phyloP scores from a whole-genome alignment of 2,113 vertebrate genomes.

The Amblyornis subalaris region DNA sequence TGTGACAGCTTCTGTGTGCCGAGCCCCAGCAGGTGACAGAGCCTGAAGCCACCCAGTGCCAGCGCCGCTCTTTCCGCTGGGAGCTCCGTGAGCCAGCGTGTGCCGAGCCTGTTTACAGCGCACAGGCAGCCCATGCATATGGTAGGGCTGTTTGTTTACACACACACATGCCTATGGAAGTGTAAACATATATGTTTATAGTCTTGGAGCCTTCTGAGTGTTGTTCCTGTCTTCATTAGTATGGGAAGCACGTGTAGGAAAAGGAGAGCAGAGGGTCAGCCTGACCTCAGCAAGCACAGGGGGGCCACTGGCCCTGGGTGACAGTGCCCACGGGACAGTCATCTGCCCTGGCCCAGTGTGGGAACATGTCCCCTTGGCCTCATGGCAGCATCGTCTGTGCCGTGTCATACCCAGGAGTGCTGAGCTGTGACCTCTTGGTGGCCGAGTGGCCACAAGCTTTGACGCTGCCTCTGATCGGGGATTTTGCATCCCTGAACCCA shows the following conservation, averaged over 20 bases:
- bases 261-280: neutral
- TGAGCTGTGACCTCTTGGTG: neutral
- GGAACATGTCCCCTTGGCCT: neutral
- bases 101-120: neutral
- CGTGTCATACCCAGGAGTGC: fast-evolving
- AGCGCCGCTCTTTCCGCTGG: fast-evolving
- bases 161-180: neutral
- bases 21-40: neutral
- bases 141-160: slow-evolving; percentile 30
- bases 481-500: fast-evolving
- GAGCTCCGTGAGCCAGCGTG: fast-evolving
- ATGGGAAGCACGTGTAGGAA: neutral
- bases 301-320: neutral
- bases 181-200: slow-evolving; percentile 29
- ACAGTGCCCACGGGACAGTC: neutral
- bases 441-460: neutral
- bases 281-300: neutral
- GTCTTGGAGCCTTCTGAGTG: neutral
- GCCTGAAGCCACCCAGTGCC: fast-evolving
- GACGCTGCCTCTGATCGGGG: fast-evolving
- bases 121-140: neutral
- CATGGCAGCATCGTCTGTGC: neutral
- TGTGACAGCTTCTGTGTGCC: neutral
- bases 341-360: fast-evolving
- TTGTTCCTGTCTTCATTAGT: neutral